A percentile compares a stretch with the other conserved stretches of the same genome.
Evolutionary conservation across 2,113 vertebrate genomes (phyloP).

Genomic region (Progne subis): DNA sequence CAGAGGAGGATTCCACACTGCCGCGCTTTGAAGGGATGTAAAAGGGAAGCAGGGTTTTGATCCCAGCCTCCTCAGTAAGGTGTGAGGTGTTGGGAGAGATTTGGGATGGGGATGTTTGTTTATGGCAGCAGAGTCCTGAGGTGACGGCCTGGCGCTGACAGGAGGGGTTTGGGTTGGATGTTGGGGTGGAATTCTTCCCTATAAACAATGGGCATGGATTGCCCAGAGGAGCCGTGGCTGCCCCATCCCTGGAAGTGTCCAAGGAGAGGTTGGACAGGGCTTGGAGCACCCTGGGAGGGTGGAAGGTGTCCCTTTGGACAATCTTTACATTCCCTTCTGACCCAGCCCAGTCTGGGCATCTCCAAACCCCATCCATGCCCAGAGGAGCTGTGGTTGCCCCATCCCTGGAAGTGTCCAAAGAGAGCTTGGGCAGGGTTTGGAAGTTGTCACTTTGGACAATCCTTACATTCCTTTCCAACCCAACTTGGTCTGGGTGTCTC

Average conservation of each 20-base stretch:
- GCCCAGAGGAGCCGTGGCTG: background rate
- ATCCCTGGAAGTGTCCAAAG: too few relatives aligned
- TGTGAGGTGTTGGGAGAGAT: background rate
- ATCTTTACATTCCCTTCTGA: background rate
- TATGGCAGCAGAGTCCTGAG: fast-evolving
- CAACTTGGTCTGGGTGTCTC: background rate
- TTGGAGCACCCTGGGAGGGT: background rate
- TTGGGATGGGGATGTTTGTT: fast-evolving
- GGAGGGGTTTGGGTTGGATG: background rate
- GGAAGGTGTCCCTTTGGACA: background rate
- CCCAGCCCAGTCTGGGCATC: too few relatives aligned
- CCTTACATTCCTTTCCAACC: background rate
- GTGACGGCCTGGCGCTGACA: background rate
- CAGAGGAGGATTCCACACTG: background rate
- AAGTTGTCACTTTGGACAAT: too few relatives aligned
- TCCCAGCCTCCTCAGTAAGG: fast-evolving
- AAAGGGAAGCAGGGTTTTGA: background rate
- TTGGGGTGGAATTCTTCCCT: background rate
- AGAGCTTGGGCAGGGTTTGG: too few relatives aligned
- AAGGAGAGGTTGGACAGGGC: background rate
- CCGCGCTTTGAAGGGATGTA: fast-evolving
- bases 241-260: background rate
- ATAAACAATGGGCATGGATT: fast-evolving
- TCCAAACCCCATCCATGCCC: too few relatives aligned
- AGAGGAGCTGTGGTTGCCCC: too few relatives aligned